Conservation (phyloP, 2,888 invertebrate species). For the Eremobia ochroleuca region DNA sequence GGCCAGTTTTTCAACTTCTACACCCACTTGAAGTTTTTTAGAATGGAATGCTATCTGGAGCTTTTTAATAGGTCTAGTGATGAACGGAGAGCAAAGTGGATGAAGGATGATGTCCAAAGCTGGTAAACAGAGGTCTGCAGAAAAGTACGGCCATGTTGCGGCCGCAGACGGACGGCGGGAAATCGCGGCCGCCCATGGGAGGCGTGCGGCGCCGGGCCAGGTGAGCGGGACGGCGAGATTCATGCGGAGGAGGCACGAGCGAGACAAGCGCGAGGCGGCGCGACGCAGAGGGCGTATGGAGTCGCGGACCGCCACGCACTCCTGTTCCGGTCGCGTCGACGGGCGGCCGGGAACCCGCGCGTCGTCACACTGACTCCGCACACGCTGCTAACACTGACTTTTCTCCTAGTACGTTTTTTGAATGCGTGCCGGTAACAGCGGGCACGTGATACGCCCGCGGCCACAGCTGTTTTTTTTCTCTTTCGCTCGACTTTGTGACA, state of each 20-base stretch:
- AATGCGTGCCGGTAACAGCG: conserved; percentile 89
- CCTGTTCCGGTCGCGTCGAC: conserved; percentile 91
- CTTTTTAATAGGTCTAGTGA: not conserved
- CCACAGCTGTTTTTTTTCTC: conserved; percentile 86
- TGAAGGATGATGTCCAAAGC: conserved; percentile 74
- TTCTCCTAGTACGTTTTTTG: conserved; percentile 87
- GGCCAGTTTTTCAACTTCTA: conserved; percentile 3
- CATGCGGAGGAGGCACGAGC: conserved; percentile 73
- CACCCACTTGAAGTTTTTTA: not conserved
- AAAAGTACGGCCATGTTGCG: conserved; percentile 89
- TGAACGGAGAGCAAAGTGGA: conserved; percentile 48
- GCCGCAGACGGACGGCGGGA: conserved; percentile 86
- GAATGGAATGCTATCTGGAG: not conserved
- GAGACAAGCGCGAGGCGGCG: conserved; percentile 90
- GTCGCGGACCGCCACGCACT: conserved; percentile 89
- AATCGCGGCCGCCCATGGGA: conserved; percentile 91
- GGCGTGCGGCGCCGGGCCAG: conserved; percentile 85
- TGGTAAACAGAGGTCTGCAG: conserved; percentile 79
- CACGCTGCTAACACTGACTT: conserved; percentile 83
- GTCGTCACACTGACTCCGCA: conserved; percentile 86
- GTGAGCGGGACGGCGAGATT: conserved; percentile 81
- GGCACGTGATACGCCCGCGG: conserved; percentile 88
- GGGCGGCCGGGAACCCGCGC: conserved; percentile 90
- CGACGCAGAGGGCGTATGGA: conserved; percentile 91
- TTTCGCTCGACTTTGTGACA: conserved; percentile 86